A percentile compares a stretch with the other conserved stretches of the same genome.
Evolutionary conservation across 2,888 invertebrate species (phyloP).

Genomic region (Loripinus fragilis): DNA sequence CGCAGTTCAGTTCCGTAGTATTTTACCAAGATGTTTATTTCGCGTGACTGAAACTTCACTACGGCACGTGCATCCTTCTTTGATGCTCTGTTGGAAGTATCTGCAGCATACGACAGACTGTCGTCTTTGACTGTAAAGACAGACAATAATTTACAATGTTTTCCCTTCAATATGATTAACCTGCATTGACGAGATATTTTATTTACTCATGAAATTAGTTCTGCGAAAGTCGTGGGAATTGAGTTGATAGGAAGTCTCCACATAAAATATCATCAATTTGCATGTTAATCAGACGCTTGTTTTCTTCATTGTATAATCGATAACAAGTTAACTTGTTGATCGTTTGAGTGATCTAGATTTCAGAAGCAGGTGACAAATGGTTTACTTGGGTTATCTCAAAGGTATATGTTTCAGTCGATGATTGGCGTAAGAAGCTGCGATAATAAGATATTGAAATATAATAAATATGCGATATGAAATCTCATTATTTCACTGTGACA

Average conservation of each 20-base stretch:
- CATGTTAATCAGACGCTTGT: conserved; percentile 16
- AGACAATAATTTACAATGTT: conserved; percentile 52
- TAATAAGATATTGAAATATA: conserved; percentile 10
- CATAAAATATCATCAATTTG: conserved; percentile 21
- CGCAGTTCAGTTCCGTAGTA: not conserved
- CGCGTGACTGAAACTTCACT: conserved; percentile 16
- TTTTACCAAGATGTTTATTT: conserved; percentile 22
- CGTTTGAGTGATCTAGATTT: not conserved
- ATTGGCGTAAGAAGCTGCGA: not conserved
- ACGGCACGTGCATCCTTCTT: conserved; percentile 41
- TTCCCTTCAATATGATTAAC: conserved; percentile 52
- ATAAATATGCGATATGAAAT: not conserved
- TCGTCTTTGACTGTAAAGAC: conserved; percentile 51
- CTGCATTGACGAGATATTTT: conserved; percentile 21
- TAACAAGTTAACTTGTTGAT: conserved; percentile 6
- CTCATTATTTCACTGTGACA: no score
- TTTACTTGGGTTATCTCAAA: not conserved
- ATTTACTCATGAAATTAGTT: conserved; percentile 22
- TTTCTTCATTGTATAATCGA: not conserved
- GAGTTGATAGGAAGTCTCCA: not conserved
- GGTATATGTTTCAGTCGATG: not conserved
- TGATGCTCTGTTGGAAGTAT: conserved; percentile 29
- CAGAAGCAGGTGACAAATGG: conserved; percentile 5
- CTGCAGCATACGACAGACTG: conserved; percentile 50
- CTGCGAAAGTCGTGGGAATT: conserved; percentile 4